Percentiles rank a stretch among this genome's conserved stretches.
Conservation (phyloP, 1,140 invertebrate species). For the Stratiolaelaps scimitus region DNA sequence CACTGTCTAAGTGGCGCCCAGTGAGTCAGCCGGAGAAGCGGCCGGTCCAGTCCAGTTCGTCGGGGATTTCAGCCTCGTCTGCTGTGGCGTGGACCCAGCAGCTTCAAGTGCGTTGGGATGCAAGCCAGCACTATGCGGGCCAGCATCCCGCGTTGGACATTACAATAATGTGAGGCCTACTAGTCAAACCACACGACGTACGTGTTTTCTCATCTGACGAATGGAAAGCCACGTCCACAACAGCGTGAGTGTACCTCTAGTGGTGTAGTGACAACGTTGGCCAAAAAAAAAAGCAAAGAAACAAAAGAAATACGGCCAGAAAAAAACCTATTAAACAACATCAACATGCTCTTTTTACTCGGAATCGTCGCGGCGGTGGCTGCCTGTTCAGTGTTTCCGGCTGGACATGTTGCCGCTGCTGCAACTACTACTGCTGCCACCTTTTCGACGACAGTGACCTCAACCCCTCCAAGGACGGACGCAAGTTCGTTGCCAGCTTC, state of each 20-base stretch:
- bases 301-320: too few species aligned
- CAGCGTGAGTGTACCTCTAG: slow-evolving; percentile 19
- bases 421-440: not conserved
- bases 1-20: too few species aligned
- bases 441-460: not conserved
- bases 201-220: not conserved
- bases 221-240: too few species aligned
- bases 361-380: not conserved
- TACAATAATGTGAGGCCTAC: slow-evolving; percentile 19
- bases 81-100: too few species aligned
- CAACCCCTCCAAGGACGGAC: not conserved
- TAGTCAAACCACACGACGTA: slow-evolving; percentile 14
- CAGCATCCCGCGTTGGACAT: too few species aligned
- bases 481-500: not conserved
- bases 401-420: not conserved
- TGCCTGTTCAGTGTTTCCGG: not conserved
- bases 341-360: not conserved
- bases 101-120: too few species aligned
- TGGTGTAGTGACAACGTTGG: not conserved
- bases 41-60: too few species aligned
- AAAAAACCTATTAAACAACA: too few species aligned
- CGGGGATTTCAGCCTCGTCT: too few species aligned
- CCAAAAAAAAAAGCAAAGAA: not conserved
- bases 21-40: too few species aligned
- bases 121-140: too few species aligned